Conservation (phyloP, 2,113 vertebrate genomes). For the Phainopepla nitens region DNA sequence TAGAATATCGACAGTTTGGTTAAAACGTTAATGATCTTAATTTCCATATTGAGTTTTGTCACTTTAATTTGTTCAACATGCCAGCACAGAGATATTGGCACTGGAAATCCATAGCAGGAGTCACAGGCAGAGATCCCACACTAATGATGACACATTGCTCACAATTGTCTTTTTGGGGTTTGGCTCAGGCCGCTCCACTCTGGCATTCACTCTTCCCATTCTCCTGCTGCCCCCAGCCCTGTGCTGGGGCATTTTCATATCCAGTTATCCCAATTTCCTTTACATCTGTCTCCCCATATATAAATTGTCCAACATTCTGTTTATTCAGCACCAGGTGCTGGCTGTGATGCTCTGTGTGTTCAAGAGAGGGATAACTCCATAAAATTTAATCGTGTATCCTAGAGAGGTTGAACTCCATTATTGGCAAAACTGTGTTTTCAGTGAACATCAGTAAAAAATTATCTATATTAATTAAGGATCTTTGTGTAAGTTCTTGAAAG, state of each 20-base stretch:
- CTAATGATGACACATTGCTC: background rate
- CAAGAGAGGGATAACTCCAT: background rate
- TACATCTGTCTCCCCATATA: background rate
- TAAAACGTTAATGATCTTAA: slow-evolving; percentile 44
- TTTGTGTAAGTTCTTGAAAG: background rate
- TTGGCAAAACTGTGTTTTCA: background rate
- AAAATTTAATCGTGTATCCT: background rate
- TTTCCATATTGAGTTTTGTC: slow-evolving; percentile 51
- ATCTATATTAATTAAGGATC: background rate
- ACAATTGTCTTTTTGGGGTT: background rate
- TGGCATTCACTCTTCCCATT: too few species aligned
- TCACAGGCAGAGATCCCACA: background rate
- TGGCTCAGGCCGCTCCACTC: rapidly evolving
- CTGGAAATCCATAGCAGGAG: background rate
- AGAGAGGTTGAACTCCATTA: background rate
- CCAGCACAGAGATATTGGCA: background rate
- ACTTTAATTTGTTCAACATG: background rate
- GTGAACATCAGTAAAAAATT: background rate
- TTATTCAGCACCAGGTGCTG: background rate
- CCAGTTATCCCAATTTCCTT: background rate
- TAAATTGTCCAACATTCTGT: rapidly evolving
- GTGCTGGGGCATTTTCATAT: background rate
- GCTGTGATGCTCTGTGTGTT: background rate
- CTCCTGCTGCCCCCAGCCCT: background rate
- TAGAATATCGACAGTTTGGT: slow-evolving; percentile 38